These are phyloP conservation scores for Aegotheles bennettii DNA, from an alignment of 2,113 vertebrate species.

Conservation along the genomic window DNA sequence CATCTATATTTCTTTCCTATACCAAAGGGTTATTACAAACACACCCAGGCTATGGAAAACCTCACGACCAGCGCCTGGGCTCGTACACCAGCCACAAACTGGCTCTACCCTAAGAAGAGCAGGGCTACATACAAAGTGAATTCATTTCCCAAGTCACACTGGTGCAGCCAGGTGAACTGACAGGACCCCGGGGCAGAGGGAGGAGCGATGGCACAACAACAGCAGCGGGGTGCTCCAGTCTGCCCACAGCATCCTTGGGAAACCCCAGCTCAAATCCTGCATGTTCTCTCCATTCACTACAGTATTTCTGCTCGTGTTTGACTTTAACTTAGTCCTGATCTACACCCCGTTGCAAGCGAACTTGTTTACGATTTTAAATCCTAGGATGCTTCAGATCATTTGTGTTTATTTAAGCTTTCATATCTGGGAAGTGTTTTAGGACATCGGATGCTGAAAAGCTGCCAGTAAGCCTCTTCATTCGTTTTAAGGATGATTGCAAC, in stretches of 20 bases:
- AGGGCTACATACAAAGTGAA: too few species aligned
- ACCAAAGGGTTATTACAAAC: background rate
- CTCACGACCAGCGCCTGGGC: accelerated
- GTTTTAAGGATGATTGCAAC: background rate
- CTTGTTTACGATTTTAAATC: accelerated
- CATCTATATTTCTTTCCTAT: background rate
- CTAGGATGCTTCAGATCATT: background rate
- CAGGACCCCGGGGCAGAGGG: background rate
- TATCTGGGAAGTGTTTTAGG: background rate
- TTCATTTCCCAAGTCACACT: accelerated
- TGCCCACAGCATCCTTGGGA: background rate
- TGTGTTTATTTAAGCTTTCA: background rate
- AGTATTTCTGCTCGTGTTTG: accelerated
- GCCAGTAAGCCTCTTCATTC: background rate
- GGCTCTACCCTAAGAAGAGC: accelerated
- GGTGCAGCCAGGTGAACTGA: background rate
- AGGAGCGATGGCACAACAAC: accelerated
- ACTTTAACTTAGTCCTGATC: accelerated
- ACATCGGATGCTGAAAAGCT: background rate
- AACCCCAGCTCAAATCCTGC: background rate
- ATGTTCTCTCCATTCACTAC: accelerated
- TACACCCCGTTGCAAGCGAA: accelerated
- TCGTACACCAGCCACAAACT: background rate
- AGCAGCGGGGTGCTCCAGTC: accelerated
- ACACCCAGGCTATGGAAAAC: accelerated